Evolutionary conservation across 1,140 invertebrate species (phyloP).

Genomic region (Lepidostoma basale): DNA sequence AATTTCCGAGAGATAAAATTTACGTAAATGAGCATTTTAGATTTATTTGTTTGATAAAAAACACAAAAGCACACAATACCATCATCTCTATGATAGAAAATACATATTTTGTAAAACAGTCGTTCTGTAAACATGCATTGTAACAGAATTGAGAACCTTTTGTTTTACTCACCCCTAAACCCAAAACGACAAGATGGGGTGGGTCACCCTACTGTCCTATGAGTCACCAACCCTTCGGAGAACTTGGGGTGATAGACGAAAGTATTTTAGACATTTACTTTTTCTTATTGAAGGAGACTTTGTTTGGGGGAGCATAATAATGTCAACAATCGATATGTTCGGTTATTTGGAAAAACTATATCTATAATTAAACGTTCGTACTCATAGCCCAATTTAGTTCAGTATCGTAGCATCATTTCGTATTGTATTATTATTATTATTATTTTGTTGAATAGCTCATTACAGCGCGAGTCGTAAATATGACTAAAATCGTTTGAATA

Average conservation of each 20-base stretch:
- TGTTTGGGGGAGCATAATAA: constrained; percentile 1
- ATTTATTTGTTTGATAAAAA: background rate
- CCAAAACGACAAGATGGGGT: constrained; percentile 1
- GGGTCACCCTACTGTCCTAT: background rate
- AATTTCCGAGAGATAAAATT: background rate
- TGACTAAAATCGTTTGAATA: too few relatives aligned
- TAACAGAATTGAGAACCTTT: constrained; percentile 17
- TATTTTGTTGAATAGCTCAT: too few relatives aligned
- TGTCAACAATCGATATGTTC: background rate
- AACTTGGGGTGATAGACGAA: constrained; percentile 9
- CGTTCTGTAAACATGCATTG: background rate
- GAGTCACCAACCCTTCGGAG: constrained; percentile 14
- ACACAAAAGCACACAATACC: background rate
- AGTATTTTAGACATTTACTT: constrained; percentile 17
- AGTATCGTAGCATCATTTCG: too few relatives aligned
- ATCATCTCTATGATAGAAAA: too few relatives aligned
- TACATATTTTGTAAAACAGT: background rate
- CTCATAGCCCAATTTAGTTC: too few relatives aligned
- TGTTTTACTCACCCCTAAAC: background rate
- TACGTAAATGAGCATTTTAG: background rate
- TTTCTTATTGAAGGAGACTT: constrained; percentile 24
- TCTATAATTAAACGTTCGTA: too few relatives aligned
- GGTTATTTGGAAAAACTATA: too few relatives aligned
- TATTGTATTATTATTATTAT: too few relatives aligned
- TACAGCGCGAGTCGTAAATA: too few relatives aligned